These are phyloP conservation scores for Ochotona curzoniae DNA, from an alignment of 2,113 vertebrate genomes.

Conservation along the genomic window DNA sequence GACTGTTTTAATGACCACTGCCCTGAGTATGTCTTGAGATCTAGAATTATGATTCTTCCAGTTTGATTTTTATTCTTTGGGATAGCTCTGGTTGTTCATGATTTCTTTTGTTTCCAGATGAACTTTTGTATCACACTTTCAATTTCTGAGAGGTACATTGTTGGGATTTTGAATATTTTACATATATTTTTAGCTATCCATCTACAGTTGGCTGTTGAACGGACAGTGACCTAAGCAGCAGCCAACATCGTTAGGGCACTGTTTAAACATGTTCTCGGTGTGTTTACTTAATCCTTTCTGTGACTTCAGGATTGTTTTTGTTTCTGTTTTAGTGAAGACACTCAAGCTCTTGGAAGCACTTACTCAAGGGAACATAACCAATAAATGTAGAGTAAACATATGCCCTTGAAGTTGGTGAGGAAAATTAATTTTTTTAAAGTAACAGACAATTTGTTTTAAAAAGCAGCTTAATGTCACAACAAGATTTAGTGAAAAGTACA, in stretches of 20 bases:
- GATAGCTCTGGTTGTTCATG: too few relatives aligned
- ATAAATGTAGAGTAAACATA: not conserved
- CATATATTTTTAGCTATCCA: not conserved
- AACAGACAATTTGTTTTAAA: not conserved
- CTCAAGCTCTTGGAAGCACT: not conserved
- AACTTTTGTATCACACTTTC: too few relatives aligned
- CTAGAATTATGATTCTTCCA: too few relatives aligned
- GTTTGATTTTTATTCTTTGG: too few relatives aligned
- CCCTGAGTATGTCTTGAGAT: too few relatives aligned
- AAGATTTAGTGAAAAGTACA: not conserved
- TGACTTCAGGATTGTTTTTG: not conserved
- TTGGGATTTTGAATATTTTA: too few relatives aligned
- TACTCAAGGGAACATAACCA: not conserved
- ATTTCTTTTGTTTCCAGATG: too few relatives aligned
- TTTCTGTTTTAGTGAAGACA: not conserved
- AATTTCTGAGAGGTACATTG: too few relatives aligned
- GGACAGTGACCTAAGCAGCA: not conserved
- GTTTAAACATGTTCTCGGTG: not conserved
- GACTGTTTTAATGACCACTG: too few relatives aligned
- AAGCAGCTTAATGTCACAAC: not conserved
- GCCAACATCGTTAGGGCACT: not conserved
- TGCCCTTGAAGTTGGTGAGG: not conserved
- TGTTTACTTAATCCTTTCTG: not conserved
- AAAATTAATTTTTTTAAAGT: not conserved
- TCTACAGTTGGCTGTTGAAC: not conserved